phyloP scores from a whole-genome alignment of 2,888 invertebrate species.

The Pandemis corylana region DNA sequence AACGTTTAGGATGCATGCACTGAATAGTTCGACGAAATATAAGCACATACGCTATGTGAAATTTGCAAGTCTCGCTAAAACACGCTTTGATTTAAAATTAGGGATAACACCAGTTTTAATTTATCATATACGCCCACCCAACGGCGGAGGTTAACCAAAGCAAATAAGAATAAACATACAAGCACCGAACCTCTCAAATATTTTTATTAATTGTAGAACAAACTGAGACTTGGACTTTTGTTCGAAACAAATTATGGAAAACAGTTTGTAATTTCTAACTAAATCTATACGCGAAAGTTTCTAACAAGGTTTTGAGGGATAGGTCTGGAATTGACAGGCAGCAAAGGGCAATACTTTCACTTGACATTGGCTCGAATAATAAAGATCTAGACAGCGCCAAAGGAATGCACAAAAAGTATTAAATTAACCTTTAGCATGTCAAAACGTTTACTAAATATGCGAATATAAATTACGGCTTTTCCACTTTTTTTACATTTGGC shows the following conservation, averaged over 20 bases:
- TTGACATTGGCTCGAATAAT: neutral
- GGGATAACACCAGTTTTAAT: neutral
- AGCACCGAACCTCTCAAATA: too few relatives aligned
- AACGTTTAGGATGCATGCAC: neutral
- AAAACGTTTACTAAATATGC: neutral
- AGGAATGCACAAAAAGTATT: neutral
- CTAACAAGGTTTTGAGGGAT: slow-evolving; percentile 3
- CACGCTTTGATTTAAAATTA: neutral
- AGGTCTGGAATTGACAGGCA: slow-evolving; percentile 7
- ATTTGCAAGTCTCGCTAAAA: neutral
- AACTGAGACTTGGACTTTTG: neutral
- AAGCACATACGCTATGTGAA: neutral
- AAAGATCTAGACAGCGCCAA: neutral
- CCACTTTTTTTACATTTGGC: too few relatives aligned
- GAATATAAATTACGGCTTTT: too few relatives aligned
- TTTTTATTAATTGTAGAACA: neutral
- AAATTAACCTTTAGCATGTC: neutral
- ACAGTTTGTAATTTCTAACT: slow-evolving; percentile 5
- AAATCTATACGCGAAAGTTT: slow-evolving; percentile 23
- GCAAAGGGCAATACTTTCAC: neutral
- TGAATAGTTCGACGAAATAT: neutral
- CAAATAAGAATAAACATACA: too few relatives aligned
- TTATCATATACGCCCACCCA: too few relatives aligned
- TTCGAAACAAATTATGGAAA: neutral
- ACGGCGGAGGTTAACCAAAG: too few relatives aligned